Base-by-base conservation (phyloP, 2,888 invertebrate species). In the Anthophora plumipes region DNA sequence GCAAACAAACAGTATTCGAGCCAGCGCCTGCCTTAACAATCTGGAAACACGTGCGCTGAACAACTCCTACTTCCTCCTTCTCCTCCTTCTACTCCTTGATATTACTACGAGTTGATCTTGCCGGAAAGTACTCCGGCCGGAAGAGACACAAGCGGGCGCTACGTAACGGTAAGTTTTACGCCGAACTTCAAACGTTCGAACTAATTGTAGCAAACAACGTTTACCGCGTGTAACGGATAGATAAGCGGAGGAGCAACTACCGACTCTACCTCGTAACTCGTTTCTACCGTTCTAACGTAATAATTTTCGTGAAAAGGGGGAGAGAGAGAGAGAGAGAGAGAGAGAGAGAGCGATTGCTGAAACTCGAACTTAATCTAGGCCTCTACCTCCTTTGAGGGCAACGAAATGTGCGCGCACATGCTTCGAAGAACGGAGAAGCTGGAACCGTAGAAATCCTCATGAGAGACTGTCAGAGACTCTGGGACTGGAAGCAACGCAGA, bases 1-100 rank as follows among this genome's bases (percentile, higher is more conserved):
- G 82, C 77, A 86, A 86, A 87, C 81, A 87, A 80, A 76, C 76
- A 55, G 73, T 63, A 63, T 79, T 82, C 83, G 75, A 74, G 68
- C 66, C 63, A 61, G 22, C 73, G 61, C 69, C 71, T 72, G 70
- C 61, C 59, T 72, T 85, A 84, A 88, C 84, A 82, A 87, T 85
- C 77, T 64, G 60, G 75, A 76, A 85, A 85, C 86, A 82, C 79
- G 71, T 71, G 74, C 71, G 66, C 59, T 20, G 59, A 71, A 69
- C 70, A 84, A 60, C 48, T 39, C 69, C 9, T n/a, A 48, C 31
- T 31, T 4, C 31, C 64, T 31, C 55, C 11, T 41, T 67, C 48
- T 39, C 69, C 9, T n/a, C 54, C 31, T 31, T 31, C 31, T 31
- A 4, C 64, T 31, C 55, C 11, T 41, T 67, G 70, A 80, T 79